phyloP scores from a whole-genome alignment of 1,140 invertebrate genomes.

The Venturia canescens region DNA sequence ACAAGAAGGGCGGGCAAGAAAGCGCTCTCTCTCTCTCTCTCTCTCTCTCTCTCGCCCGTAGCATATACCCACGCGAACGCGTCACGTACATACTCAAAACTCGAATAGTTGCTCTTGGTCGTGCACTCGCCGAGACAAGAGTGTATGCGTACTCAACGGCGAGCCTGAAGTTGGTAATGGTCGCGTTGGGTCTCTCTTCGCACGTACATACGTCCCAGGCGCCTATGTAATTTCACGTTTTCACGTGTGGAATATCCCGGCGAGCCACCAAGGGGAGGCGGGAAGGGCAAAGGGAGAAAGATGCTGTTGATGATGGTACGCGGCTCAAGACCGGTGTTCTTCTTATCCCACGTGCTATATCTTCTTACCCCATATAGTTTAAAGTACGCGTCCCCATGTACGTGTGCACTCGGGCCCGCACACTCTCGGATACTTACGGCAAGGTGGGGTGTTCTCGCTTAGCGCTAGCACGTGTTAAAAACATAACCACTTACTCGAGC shows the following conservation, averaged over 20 bases:
- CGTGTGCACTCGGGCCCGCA: background rate
- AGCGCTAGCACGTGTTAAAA: constrained; percentile 71
- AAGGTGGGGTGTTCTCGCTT: constrained; percentile 56
- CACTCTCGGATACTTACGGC: background rate
- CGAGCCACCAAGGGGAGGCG: too few relatives aligned
- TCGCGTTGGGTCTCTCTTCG: constrained; percentile 3
- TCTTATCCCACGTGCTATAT: constrained; percentile 6
- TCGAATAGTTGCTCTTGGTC: constrained; percentile 14
- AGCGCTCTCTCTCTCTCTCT: constrained; percentile 51
- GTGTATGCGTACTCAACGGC: background rate
- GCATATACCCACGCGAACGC: constrained; percentile 40
- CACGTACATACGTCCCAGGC: background rate
- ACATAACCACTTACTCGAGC: constrained; percentile 72
- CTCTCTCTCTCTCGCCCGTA: constrained; percentile 46
- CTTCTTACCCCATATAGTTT: background rate
- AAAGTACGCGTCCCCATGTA: background rate
- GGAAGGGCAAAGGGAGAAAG: background rate
- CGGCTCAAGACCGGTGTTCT: constrained; percentile 26
- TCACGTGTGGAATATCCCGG: too few relatives aligned
- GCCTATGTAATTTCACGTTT: too few relatives aligned
- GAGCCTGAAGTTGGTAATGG: constrained; percentile 28
- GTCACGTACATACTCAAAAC: too few relatives aligned
- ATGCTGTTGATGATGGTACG: constrained; percentile 29
- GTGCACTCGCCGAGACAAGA: background rate
- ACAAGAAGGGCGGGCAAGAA: constrained; percentile 37